A percentile compares a stretch with the other conserved stretches of the same genome.
phyloP scores from a whole-genome alignment of 2,113 vertebrate species.

The Hippotragus niger region DNA sequence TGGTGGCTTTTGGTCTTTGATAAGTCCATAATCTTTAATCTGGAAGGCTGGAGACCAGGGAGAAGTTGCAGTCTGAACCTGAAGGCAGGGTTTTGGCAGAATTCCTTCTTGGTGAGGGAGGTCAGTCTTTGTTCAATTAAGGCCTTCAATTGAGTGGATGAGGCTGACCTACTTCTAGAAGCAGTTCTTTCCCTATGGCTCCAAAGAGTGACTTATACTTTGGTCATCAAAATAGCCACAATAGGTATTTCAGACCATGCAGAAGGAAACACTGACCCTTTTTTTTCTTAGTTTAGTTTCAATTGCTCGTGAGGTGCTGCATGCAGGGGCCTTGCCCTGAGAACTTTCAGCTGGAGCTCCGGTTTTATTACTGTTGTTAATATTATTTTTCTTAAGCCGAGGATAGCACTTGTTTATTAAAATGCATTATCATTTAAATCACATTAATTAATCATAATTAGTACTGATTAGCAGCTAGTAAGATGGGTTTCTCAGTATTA shows the following conservation, averaged over 20 bases:
- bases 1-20: rapidly evolving
- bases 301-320: not conserved
- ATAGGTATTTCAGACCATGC: not conserved
- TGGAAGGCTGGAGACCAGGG: not conserved
- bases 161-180: not conserved
- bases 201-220: not conserved
- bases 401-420: not conserved
- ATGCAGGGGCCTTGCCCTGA: not conserved
- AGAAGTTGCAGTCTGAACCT: not conserved
- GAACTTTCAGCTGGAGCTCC: not conserved
- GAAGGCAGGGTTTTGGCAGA: not conserved
- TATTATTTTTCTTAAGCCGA: not conserved
- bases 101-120: not conserved
- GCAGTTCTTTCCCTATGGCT: not conserved
- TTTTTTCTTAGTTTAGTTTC: not conserved
- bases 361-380: not conserved
- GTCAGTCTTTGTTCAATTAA: not conserved
- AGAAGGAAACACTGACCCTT: not conserved
- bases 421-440: not conserved
- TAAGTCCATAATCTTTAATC: not conserved
- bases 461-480: not conserved
- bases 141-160: not conserved
- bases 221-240: not conserved
- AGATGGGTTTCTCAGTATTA: not conserved
- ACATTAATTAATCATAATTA: not conserved